Conservation (phyloP, 2,888 invertebrate species). For the Euclidia mi region DNA sequence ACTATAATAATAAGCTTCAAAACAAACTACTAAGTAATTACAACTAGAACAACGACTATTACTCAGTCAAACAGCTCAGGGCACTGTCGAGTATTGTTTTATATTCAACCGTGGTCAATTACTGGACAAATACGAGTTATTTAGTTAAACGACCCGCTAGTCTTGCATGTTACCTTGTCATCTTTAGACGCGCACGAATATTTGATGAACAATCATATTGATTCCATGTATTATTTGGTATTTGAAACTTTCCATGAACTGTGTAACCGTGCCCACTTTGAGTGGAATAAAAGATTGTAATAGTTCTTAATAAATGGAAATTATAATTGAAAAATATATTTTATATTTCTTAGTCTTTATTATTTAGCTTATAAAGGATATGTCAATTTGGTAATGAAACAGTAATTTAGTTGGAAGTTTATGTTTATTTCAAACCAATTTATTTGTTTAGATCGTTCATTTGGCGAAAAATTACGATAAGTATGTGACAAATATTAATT, state of each 20-base stretch:
- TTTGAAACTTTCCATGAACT: conserved; percentile 26
- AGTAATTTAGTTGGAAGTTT: neutral
- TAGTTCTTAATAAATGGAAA: no score
- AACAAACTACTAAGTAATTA: conserved; percentile 87
- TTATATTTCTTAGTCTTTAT: neutral
- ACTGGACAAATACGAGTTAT: conserved; percentile 62
- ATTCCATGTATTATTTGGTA: conserved; percentile 31
- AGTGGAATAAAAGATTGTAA: neutral
- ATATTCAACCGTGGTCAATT: conserved; percentile 76
- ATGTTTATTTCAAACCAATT: neutral
- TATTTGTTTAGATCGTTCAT: neutral
- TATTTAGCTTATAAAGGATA: neutral
- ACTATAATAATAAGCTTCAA: conserved; percentile 82
- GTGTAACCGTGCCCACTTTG: conserved; percentile 17
- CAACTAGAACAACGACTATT: conserved; percentile 81
- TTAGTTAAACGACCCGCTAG: conserved; percentile 59
- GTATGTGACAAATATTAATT: no score
- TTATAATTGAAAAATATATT: no score
- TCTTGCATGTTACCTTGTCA: conserved; percentile 42
- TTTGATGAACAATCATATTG: conserved; percentile 54
- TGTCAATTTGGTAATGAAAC: neutral
- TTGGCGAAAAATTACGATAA: no score
- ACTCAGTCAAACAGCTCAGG: conserved; percentile 81
- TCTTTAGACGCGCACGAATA: conserved; percentile 39
- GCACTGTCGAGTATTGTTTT: conserved; percentile 71